Evolutionary conservation across 2,888 invertebrate species (phyloP).

Genomic region (Macaria liturata): DNA sequence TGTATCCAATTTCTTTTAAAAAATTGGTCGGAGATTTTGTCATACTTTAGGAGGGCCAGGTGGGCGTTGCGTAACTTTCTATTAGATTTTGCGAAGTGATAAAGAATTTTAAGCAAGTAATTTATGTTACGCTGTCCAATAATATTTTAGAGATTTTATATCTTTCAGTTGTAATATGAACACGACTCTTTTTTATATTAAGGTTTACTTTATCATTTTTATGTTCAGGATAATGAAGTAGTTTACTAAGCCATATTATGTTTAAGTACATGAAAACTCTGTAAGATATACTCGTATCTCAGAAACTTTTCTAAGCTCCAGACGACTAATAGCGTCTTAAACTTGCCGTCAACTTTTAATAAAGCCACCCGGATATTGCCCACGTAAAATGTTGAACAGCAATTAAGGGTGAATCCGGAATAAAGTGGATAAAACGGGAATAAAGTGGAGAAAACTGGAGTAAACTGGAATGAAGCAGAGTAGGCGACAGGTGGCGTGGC

Average conservation of each 20-base stretch:
- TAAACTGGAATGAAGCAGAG: constrained; percentile 36
- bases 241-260: no score
- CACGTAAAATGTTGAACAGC: constrained; percentile 46
- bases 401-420: constrained; percentile 65
- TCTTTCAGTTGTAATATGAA: no score
- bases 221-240: no score
- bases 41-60: constrained; percentile 13
- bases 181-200: no score
- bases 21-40: constrained; percentile 19
- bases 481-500: constrained; percentile 70
- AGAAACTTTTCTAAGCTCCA: constrained; percentile 3
- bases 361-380: constrained; percentile 34
- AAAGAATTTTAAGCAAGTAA: constrained; percentile 2
- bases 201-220: no score
- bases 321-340: constrained; percentile 2
- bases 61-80: constrained; percentile 11
- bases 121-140: constrained; percentile 4
- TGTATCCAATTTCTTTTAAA: constrained; percentile 28
- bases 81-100: constrained; percentile 8
- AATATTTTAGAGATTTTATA: no score
- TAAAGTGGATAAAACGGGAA: constrained; percentile 21
- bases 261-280: no score
- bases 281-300: no score
- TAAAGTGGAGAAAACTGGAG: background rate
- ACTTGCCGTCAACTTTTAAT: constrained; percentile 31